A percentile compares a stretch with the other conserved stretches of the same genome.
Conservation (phyloP, 2,888 invertebrate species). For the Stenotaenia linearis region DNA sequence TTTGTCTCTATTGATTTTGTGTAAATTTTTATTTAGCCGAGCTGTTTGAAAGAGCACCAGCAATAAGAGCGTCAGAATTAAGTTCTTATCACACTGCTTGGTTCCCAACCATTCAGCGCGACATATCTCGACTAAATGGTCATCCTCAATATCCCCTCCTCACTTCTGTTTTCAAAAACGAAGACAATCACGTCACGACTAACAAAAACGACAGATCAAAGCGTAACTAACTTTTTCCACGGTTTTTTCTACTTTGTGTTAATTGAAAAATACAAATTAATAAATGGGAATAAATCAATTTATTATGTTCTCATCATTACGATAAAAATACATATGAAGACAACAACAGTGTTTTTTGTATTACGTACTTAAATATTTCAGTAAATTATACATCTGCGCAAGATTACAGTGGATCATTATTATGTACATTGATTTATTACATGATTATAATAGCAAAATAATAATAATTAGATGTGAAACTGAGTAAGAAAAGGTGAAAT, state of each 20-base stretch:
- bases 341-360: too few species aligned
- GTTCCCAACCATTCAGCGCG: background rate
- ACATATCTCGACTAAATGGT: background rate
- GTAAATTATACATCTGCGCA: background rate
- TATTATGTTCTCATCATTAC: background rate
- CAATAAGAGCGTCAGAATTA: background rate
- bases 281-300: background rate
- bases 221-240: background rate
- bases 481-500: background rate
- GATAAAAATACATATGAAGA: background rate
- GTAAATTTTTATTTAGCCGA: background rate
- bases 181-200: background rate
- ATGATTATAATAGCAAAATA: background rate
- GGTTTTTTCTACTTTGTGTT: background rate
- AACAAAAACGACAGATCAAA: background rate
- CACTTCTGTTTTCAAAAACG: background rate
- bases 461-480: background rate
- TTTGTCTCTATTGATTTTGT: background rate
- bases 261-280: background rate
- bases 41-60: background rate
- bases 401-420: background rate
- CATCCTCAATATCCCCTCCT: background rate
- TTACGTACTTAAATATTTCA: background rate
- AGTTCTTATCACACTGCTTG: background rate
- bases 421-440: slow-evolving; percentile 1